A percentile compares a stretch with the other conserved stretches of the same genome.
These are phyloP conservation scores for Diachasmimorpha longicaudata DNA, from an alignment of 1,140 invertebrate species.

Conservation along the genomic window DNA sequence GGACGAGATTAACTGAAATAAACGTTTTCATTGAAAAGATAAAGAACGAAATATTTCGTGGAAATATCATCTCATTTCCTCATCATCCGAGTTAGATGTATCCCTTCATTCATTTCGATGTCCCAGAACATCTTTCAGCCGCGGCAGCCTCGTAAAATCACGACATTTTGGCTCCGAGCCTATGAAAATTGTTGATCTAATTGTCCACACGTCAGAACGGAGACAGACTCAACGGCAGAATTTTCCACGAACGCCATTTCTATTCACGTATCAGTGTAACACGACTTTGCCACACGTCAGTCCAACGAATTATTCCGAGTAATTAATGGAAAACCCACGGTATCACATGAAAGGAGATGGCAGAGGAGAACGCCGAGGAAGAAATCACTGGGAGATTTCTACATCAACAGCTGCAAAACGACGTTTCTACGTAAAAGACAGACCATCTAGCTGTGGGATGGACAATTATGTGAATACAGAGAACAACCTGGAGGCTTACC, in stretches of 20 bases:
- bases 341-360: conserved; percentile 14
- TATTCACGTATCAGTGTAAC: conserved; percentile 23
- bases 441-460: conserved; percentile 1
- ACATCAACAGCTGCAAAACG: conserved; percentile 33
- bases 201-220: conserved; percentile 30
- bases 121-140: neutral
- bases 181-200: conserved; percentile 29
- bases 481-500: neutral
- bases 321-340: conserved; percentile 26
- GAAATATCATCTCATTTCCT: neutral
- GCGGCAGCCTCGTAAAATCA: conserved; percentile 11
- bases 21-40: too few species aligned
- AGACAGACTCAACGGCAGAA: neutral
- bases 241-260: conserved; percentile 28
- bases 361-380: neutral
- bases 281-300: neutral
- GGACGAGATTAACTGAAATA: too few species aligned
- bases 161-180: conserved; percentile 4
- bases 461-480: conserved; percentile 10
- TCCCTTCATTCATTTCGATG: conserved; percentile 4
- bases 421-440: conserved; percentile 28
- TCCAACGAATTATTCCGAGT: conserved; percentile 27
- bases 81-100: neutral
- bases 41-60: neutral
- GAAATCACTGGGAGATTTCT: conserved; percentile 25